These are phyloP conservation scores for Setophaga kirtlandii DNA, from an alignment of 2,113 vertebrate species.

Conservation along the genomic window DNA sequence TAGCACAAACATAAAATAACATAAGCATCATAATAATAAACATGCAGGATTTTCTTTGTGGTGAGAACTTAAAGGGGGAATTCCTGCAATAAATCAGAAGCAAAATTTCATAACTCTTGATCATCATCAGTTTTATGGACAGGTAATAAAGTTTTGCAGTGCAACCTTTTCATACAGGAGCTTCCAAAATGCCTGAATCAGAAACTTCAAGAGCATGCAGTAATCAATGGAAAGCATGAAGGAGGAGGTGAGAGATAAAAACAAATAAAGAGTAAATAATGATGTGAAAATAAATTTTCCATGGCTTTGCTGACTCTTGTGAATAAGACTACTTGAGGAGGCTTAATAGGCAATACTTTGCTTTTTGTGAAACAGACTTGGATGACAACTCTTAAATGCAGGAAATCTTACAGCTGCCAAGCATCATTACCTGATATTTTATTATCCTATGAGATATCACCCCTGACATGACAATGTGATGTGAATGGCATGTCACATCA, in stretches of 20 bases:
- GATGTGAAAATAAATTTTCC: not conserved
- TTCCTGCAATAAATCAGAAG: not conserved
- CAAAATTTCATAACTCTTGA: not conserved
- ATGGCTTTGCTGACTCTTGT: not conserved
- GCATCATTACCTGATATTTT: not conserved
- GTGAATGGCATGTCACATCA: not conserved
- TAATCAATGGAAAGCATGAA: not conserved
- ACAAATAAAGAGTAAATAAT: not conserved
- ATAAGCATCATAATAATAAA: not conserved
- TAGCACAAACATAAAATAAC: not conserved
- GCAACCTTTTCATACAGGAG: not conserved
- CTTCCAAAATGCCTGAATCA: not conserved
- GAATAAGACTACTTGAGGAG: not conserved
- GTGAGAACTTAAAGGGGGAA: not conserved
- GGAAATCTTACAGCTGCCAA: not conserved
- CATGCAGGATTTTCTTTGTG: not conserved
- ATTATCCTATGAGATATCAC: not conserved
- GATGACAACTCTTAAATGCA: not conserved
- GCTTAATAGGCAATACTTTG: not conserved
- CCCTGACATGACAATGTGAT: not conserved
- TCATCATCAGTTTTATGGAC: not conserved
- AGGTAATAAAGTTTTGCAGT: not conserved
- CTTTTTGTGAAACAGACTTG: not conserved
- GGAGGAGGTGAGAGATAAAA: not conserved
- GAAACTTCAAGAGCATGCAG: not conserved